These are phyloP conservation scores for Pseudomyrmex concolor DNA, from an alignment of 1,140 invertebrate species.

Conservation along the genomic window DNA sequence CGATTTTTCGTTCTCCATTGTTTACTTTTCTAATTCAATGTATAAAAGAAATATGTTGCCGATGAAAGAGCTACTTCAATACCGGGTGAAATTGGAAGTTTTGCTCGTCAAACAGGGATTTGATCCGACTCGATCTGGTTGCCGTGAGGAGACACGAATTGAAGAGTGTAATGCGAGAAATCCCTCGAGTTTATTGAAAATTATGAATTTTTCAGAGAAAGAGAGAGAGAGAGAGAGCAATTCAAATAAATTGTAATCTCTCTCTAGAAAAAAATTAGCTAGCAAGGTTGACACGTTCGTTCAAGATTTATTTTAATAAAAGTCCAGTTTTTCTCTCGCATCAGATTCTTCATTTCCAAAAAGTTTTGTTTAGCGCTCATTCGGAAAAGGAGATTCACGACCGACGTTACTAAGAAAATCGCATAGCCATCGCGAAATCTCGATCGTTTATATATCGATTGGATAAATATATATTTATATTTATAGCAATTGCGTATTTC, in stretches of 20 bases:
- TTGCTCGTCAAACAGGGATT: background rate
- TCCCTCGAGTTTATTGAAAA: background rate
- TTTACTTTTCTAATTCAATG: background rate
- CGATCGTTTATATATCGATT: background rate
- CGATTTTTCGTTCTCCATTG: background rate
- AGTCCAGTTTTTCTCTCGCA: background rate
- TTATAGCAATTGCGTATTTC: too few species aligned
- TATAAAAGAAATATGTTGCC: background rate
- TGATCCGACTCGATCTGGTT: conserved; percentile 10
- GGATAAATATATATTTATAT: too few species aligned
- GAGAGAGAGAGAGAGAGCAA: background rate
- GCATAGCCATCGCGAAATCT: background rate
- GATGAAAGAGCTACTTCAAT: background rate
- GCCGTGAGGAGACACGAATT: conserved; percentile 16
- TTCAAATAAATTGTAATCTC: background rate
- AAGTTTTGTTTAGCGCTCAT: conserved; percentile 7
- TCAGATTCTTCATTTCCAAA: conserved; percentile 7
- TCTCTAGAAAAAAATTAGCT: background rate
- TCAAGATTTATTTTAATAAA: background rate
- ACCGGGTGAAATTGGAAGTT: conserved; percentile 14
- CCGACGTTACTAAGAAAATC: conserved; percentile 3
- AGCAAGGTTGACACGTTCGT: background rate
- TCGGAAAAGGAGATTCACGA: conserved; percentile 27
- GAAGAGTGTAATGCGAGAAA: background rate
- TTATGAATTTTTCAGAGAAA: background rate